Evolutionary conservation across 64 coral and sea anemone genomes (phyloP).

Genomic region (Acropora tenuis): DNA sequence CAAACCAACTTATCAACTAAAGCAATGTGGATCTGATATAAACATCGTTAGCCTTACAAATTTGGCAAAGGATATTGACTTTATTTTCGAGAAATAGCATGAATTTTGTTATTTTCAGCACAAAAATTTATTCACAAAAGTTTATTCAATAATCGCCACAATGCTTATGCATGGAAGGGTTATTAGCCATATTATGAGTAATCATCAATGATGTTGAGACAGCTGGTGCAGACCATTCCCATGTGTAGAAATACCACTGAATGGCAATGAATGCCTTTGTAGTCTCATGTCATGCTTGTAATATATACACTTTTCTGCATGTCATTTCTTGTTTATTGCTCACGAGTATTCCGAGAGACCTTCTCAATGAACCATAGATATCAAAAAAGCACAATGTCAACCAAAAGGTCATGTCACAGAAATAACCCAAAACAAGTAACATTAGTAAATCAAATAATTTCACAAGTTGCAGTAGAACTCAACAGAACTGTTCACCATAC

Average conservation of each 20-base stretch:
- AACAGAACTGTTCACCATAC: background rate
- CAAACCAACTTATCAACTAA: no score
- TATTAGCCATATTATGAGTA: no score
- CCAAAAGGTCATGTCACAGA: background rate
- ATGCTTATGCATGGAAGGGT: background rate
- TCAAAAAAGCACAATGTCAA: conserved; percentile 1
- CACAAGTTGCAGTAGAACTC: background rate
- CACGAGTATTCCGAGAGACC: background rate
- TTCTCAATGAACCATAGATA: conserved; percentile 2
- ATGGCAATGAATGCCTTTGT: background rate
- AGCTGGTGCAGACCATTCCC: background rate
- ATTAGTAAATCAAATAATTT: background rate
- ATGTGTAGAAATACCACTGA: background rate
- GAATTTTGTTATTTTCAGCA: background rate
- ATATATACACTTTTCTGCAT: background rate
- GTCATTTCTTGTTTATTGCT: conserved; percentile 2
- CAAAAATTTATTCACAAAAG: background rate
- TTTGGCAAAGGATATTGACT: no score
- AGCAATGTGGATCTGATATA: no score
- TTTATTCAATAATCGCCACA: background rate
- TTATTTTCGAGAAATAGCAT: no score
- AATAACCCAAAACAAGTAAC: background rate
- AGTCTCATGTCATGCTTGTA: no score
- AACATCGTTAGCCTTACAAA: no score
- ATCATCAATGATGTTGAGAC: no score